Evolutionary conservation across 2,888 invertebrate genomes (phyloP).

Genomic region (Omphaloscelis lunosa): DNA sequence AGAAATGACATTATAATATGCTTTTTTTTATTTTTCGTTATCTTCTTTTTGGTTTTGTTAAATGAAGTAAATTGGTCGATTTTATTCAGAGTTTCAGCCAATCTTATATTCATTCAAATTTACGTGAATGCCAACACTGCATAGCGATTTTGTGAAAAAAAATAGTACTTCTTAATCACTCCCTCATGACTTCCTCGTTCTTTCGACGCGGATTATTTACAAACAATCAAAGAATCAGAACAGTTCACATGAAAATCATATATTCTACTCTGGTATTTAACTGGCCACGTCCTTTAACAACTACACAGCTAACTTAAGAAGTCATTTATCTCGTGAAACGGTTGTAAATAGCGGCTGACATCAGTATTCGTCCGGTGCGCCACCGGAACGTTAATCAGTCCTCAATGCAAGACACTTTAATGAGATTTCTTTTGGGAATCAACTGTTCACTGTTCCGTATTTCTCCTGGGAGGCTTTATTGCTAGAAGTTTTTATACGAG

Average conservation of each 20-base stretch:
- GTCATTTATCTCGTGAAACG: constrained; percentile 64
- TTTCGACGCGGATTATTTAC: background rate
- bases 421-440: constrained; percentile 85
- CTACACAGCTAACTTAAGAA: constrained; percentile 52
- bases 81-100: background rate
- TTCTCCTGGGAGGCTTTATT: constrained; percentile 66
- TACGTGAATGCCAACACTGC: background rate
- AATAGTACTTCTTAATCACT: background rate
- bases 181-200: background rate
- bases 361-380: constrained; percentile 77
- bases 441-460: constrained; percentile 72
- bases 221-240: background rate
- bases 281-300: constrained; percentile 9
- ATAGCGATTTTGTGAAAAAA: background rate
- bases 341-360: constrained; percentile 68
- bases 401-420: constrained; percentile 82
- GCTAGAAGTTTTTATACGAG: constrained; percentile 58
- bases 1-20: too few species aligned
- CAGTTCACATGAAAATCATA: constrained; percentile 29
- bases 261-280: constrained; percentile 15
- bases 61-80: too few species aligned
- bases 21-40: too few species aligned
- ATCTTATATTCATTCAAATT: background rate
- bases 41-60: too few species aligned
- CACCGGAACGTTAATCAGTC: constrained; percentile 80